Percentiles rank a stretch among this genome's conserved stretches.
Conservation (phyloP, 2,113 vertebrate genomes). For the Lonchura striata region DNA sequence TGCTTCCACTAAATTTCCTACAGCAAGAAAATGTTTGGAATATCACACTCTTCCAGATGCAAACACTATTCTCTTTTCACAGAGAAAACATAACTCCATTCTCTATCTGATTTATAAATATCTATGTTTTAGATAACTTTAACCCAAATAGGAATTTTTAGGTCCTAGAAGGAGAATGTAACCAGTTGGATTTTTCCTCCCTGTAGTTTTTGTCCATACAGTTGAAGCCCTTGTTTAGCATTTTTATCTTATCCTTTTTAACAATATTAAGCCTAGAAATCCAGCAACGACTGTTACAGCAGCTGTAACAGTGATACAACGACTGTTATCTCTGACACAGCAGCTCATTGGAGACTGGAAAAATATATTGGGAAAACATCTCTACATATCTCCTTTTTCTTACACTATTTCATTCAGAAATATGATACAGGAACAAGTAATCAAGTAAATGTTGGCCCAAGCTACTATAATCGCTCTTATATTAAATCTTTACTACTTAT, state of each 20-base stretch:
- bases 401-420: neutral
- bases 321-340: neutral
- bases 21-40: neutral
- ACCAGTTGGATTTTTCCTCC: neutral
- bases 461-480: neutral
- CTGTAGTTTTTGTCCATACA: neutral
- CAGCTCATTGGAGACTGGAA: neutral
- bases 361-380: neutral
- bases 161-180: neutral
- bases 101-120: neutral
- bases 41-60: neutral
- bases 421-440: neutral
- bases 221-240: neutral
- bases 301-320: too few relatives aligned
- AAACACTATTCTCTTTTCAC: neutral
- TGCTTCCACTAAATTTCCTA: neutral
- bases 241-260: neutral
- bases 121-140: neutral
- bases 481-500: neutral
- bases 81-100: neutral
- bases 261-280: neutral
- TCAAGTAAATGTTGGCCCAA: neutral
- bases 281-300: neutral
- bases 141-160: neutral
- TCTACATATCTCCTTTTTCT: neutral